Conservation (phyloP, 2,113 vertebrate species). For the Bothrops jararaca region DNA sequence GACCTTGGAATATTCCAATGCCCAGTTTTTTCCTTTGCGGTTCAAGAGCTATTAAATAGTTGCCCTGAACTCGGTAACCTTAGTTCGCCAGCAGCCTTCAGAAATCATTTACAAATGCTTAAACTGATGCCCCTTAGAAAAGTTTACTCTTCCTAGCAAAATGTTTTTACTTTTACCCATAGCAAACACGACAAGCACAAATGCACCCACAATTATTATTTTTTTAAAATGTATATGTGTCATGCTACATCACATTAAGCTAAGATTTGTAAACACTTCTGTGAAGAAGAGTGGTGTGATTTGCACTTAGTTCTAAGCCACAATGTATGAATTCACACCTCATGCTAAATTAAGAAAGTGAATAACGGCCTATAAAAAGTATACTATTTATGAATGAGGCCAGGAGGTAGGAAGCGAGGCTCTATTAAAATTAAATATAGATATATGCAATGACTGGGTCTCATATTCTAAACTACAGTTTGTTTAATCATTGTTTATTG, state of each 20-base stretch:
- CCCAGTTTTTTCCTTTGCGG: conserved; percentile 9
- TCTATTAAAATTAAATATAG: background rate
- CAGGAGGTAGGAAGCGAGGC: background rate
- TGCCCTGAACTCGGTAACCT: conserved; percentile 45
- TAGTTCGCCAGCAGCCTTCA: conserved; percentile 9
- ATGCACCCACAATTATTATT: background rate
- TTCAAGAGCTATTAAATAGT: conserved; percentile 26
- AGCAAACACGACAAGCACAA: background rate
- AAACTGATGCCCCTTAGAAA: conserved; percentile 13
- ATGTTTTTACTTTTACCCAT: background rate
- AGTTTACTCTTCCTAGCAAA: background rate
- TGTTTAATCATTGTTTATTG: background rate
- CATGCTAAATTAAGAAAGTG: background rate
- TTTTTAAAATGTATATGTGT: background rate
- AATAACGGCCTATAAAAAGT: background rate
- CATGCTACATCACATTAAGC: background rate
- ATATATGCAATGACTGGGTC: background rate
- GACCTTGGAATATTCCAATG: background rate
- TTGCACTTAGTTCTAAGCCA: background rate
- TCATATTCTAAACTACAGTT: background rate
- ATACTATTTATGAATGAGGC: background rate
- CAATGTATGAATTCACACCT: background rate
- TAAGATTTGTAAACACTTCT: background rate
- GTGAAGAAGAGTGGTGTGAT: background rate
- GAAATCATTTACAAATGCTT: conserved; percentile 22